Percentiles rank a stretch among this genome's conserved stretches.
These are phyloP conservation scores for Parotia lawesii DNA, from an alignment of 2,113 vertebrate species.

Conservation along the genomic window DNA sequence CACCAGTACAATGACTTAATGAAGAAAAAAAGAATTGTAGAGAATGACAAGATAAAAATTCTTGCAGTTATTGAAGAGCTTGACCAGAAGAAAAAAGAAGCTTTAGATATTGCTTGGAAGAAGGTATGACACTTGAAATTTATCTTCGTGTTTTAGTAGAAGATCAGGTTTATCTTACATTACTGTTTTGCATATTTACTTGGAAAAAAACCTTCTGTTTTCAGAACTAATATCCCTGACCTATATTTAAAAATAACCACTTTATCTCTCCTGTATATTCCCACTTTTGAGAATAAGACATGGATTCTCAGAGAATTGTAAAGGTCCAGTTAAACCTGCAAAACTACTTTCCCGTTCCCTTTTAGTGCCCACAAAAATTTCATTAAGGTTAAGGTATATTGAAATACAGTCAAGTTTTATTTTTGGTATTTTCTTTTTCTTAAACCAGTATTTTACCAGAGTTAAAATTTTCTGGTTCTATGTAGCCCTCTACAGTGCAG, in stretches of 20 bases:
- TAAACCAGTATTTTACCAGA: background rate
- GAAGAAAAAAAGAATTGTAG: conserved; percentile 92
- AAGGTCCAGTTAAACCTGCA: background rate
- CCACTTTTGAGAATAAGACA: background rate
- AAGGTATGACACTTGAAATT: conserved; percentile 77
- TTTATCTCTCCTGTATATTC: background rate
- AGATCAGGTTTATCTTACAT: background rate
- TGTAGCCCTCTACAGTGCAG: background rate
- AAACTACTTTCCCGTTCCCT: background rate
- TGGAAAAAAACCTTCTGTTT: background rate
- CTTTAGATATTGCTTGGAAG: conserved; percentile 89
- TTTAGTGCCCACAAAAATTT: background rate
- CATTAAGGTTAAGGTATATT: background rate
- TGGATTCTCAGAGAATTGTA: background rate
- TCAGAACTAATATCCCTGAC: background rate
- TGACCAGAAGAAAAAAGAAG: conserved; percentile 90
- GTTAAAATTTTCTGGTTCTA: background rate
- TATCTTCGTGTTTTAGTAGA: background rate
- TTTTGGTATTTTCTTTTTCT: background rate
- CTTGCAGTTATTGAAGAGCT: conserved; percentile 87
- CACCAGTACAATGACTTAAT: conserved; percentile 91
- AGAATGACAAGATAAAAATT: conserved; percentile 93
- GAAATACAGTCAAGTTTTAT: background rate
- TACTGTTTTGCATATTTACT: background rate
- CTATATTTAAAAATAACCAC: background rate